Base-by-base conservation (phyloP, 2,888 invertebrate genomes). In the Catocala fraxini region DNA sequence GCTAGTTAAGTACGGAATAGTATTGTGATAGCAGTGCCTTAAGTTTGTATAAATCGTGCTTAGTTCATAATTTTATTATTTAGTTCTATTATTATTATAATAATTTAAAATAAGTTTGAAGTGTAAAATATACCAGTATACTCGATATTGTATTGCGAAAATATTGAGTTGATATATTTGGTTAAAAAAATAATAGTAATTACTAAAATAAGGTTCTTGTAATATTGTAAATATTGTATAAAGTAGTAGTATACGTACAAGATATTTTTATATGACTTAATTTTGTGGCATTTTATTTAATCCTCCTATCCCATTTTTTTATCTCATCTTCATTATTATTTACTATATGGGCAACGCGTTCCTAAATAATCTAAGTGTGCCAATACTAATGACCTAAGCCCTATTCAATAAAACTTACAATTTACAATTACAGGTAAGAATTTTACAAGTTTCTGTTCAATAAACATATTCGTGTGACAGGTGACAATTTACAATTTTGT, bases 11-110 rank as follows among this genome's bases (percentile, higher is more conserved):
- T 66, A 61, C 47, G 10, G 46, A 70, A 65, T 72, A 78, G 57
- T 84, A 81, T 82, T 90, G 90, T 90, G 90, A 91, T 90, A 90
- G 81, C 82, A 79, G 89, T 90, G 90, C 89, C 90, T 89, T 89
- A 82, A 67, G 65, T 56, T 62, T 70, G 69, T 79, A 59, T 58
- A 74, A 57, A 63, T 53, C 56, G 56, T 52, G 59, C 56, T 56
- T 54, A 12, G 35, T 56, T 64, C 46, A 46, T 63, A 46, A 65
- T 51, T 47, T 43, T 51, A 43, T 34, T 9, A 35, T 15, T 48
- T 15, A 53, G 4, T 42, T 35, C 47, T 52, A 0, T 47, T 33
- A 47, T 35, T 51, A 41, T 6, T n/a, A 12, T 41, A 11, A 34
- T 12, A 39, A 46, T 43, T 41, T 48, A 42, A 5, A 34, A 13